A percentile compares a stretch with the other conserved stretches of the same genome.
Conservation (phyloP, 2,113 vertebrate genomes). For the Echinops telfairi region DNA sequence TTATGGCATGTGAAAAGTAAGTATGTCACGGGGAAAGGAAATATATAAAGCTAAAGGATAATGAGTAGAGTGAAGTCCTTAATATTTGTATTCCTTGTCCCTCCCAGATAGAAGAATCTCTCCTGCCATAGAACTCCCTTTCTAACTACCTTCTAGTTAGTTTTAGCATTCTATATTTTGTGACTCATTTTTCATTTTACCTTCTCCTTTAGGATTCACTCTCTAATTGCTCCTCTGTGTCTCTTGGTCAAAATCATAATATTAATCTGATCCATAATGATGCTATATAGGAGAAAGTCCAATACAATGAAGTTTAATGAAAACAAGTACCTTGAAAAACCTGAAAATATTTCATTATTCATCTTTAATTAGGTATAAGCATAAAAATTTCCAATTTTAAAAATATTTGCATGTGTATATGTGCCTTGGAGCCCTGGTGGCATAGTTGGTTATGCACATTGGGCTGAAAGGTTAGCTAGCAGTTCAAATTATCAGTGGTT, state of each 20-base stretch:
- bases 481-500: too few relatives aligned
- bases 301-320: slow-evolving; percentile 21
- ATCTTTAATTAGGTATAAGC: too few relatives aligned
- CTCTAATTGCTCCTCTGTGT: background rate
- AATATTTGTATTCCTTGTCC: background rate
- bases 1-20: slow-evolving; percentile 35
- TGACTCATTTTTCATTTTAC: background rate
- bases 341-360: slow-evolving; percentile 4
- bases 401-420: too few relatives aligned
- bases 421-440: too few relatives aligned
- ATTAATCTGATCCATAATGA: background rate
- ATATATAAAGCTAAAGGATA: slow-evolving; percentile 32
- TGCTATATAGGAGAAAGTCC: background rate
- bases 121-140: background rate
- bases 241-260: background rate
- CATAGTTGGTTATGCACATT: too few relatives aligned
- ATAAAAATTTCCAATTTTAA: too few relatives aligned
- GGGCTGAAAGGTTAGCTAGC: too few relatives aligned
- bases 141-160: background rate
- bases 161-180: background rate
- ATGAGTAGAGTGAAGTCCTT: slow-evolving; percentile 47
- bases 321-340: slow-evolving; percentile 28
- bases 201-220: background rate
- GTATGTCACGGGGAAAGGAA: slow-evolving; percentile 35
- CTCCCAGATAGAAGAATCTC: background rate